These are phyloP conservation scores for Zoroaster sp. DNA, from an alignment of 53 echinoderm and acorn worm species.

Conservation along the genomic window DNA sequence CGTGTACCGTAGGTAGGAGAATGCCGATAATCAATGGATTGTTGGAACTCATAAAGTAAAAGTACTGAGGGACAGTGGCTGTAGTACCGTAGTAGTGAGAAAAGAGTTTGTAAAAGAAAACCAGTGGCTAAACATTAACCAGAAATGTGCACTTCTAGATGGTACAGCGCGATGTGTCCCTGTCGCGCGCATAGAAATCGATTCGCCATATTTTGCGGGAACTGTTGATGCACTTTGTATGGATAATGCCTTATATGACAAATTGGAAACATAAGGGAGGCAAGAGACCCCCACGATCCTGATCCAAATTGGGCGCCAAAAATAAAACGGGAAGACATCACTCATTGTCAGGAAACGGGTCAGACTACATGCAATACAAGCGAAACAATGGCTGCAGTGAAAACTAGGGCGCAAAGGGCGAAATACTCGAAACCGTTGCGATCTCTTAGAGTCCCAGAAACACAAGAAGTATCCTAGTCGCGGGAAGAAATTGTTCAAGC, in stretches of 20 bases:
- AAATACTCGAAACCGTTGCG: not conserved
- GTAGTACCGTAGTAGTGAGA: slow-evolving; percentile 24
- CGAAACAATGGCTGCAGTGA: not conserved
- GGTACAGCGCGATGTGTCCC: slow-evolving; percentile 34
- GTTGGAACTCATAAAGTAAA: not conserved
- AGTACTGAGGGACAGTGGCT: slow-evolving; percentile 34
- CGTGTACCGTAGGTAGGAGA: not conserved
- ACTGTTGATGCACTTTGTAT: slow-evolving; percentile 51
- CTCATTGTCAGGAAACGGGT: too few relatives aligned
- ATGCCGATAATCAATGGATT: slow-evolving; percentile 2
- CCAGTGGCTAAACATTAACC: not conserved
- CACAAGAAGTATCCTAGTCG: not conserved
- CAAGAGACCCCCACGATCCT: too few relatives aligned
- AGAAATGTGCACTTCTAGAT: slow-evolving; percentile 39
- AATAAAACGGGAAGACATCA: too few relatives aligned
- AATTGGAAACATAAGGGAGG: too few relatives aligned
- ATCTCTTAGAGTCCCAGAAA: not conserved
- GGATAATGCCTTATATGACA: slow-evolving; percentile 42
- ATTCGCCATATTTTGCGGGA: slow-evolving; percentile 49
- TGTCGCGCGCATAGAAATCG: slow-evolving; percentile 14
- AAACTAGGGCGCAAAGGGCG: not conserved
- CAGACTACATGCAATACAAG: too few relatives aligned
- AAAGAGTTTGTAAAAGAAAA: not conserved
- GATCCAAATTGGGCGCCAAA: too few relatives aligned
- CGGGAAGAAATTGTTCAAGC: not conserved